Percentiles rank a stretch among this genome's conserved stretches.
These are phyloP conservation scores for Bacillus rossius DNA, from an alignment of 1,140 invertebrate genomes.

Conservation along the genomic window DNA sequence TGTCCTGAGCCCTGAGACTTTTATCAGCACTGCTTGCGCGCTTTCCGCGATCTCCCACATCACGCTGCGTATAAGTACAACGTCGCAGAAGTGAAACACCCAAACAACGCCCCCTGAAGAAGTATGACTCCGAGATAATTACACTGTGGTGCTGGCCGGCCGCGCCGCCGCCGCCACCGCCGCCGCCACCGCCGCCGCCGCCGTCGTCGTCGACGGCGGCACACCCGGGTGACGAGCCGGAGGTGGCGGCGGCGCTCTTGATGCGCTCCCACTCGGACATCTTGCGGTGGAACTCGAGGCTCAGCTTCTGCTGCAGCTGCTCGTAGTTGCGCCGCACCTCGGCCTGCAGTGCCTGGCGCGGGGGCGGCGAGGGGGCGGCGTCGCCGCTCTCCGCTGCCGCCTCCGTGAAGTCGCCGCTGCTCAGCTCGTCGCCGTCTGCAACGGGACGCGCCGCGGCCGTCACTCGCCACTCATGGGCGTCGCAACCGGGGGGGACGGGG, in stretches of 20 bases:
- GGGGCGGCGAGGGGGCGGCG: slow-evolving; percentile 2
- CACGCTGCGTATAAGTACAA: no score
- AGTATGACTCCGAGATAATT: no score
- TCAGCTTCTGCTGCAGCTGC: slow-evolving; percentile 59
- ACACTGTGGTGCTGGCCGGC: no score
- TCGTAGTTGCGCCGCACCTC: slow-evolving; percentile 55
- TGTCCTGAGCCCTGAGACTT: no score
- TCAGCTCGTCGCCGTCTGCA: slow-evolving; percentile 24
- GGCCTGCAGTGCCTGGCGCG: slow-evolving; percentile 32
- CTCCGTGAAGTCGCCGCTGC: slow-evolving; percentile 21
- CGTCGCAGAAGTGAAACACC: no score
- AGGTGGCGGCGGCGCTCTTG: slow-evolving; percentile 34
- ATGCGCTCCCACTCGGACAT: slow-evolving; percentile 64
- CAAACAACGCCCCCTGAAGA: no score
- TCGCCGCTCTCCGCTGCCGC: slow-evolving; percentile 4
- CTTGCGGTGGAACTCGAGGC: slow-evolving; percentile 64
- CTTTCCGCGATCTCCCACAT: no score
- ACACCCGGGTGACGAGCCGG: slow-evolving; percentile 9
- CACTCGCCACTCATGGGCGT: no score
- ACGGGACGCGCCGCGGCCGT: no score
- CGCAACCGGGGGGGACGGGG: no score
- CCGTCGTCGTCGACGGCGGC: neutral
- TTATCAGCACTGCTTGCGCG: no score
- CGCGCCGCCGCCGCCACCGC: neutral
- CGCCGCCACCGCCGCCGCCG: neutral